Evolutionary conservation across 1,140 invertebrate species (phyloP).

Genomic region (Brachystomella parvula): DNA sequence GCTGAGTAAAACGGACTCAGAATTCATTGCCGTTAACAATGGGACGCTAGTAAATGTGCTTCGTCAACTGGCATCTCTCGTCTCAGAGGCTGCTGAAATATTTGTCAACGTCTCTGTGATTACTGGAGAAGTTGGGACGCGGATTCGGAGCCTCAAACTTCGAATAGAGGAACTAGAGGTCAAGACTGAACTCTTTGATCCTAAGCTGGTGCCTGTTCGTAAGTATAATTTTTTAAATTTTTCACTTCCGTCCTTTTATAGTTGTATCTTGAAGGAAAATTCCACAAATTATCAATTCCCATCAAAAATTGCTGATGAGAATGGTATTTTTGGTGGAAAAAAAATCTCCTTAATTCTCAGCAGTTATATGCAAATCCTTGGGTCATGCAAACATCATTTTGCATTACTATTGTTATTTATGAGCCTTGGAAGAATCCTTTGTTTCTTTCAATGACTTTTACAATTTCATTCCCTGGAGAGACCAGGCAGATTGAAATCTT

Average conservation of each 20-base stretch:
- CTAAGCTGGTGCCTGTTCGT: constrained; percentile 38
- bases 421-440: not conserved
- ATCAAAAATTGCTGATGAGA: not conserved
- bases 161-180: constrained; percentile 35
- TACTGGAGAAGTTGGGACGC: constrained; percentile 29
- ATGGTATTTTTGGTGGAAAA: not conserved
- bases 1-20: constrained; percentile 29
- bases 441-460: no score
- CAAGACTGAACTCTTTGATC: constrained; percentile 36
- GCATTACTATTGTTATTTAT: not conserved
- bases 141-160: constrained; percentile 31
- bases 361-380: not conserved
- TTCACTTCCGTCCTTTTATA: not conserved
- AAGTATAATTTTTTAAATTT: constrained; percentile 24
- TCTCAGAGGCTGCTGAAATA: constrained; percentile 28
- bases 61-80: constrained; percentile 34
- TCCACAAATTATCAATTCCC: not conserved
- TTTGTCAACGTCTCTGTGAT: constrained; percentile 25
- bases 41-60: constrained; percentile 34
- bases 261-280: not conserved
- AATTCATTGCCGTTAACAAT: constrained; percentile 37
- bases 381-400: not conserved
- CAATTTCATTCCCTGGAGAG: no score
- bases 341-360: no score
- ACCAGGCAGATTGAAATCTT: no score